Base-by-base conservation (phyloP, 2,888 invertebrate species). In the Chironomus tentans region DNA sequence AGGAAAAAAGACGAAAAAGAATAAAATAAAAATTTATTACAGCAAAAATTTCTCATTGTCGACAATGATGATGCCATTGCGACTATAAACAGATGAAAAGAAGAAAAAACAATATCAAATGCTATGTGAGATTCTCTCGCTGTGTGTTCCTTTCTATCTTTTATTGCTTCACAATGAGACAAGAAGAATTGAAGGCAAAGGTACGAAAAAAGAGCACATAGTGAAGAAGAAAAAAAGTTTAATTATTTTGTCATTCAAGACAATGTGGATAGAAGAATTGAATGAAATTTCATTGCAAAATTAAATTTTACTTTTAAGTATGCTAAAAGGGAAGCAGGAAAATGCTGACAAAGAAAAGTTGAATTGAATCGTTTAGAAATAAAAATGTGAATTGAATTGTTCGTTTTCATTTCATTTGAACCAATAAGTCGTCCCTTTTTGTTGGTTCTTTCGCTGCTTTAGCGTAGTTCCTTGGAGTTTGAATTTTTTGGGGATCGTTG, bases 241-340 rank as follows among this genome's bases (percentile, higher is more conserved):
- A 72, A 72, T 72, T 72, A 72, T 72, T 71, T 71, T 71, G 62
- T 72, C 72, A 62, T 72, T 61, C 72, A 38, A 56, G 56, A 56
- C 56, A 56, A 56, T 56, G 56, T 18, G 56, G 18, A 56, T 56
- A 1, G 56, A 56, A 18, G 21, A 72, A 50, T 62, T 12, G 15
- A 62, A 72, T 38, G 72, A 72, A 71, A 38, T 38, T 38, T 22
- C 48, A 47, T 47, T 46, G 15, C 10, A n/a, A 70, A 72, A 72
- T 72, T 72, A 72, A 72, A 72, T 72, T 72, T 62, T 56, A 38
- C 50, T 70, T 50, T 50, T 12, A 15, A 56, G 15, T 4, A 21
- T 18, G 70, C 12, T n/a, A 47, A 70, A n/a, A 50, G 12, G 70
- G 21, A 21, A 70, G 50, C 48, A 70, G 50, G 18, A 50, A 21